phyloP scores from a whole-genome alignment of 2,113 vertebrate species.

The Lepus americanus region DNA sequence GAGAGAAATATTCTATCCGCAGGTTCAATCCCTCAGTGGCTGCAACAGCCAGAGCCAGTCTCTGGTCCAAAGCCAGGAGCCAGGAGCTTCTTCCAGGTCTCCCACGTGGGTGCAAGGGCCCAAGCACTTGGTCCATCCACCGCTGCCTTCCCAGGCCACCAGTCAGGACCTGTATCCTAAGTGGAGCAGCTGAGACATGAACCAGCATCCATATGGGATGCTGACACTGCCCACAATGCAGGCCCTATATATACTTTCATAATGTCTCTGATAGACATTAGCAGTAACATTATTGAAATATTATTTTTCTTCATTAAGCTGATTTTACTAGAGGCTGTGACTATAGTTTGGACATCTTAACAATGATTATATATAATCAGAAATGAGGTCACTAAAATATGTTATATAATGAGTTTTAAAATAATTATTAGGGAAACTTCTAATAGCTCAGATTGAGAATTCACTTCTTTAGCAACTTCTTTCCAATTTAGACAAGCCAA shows the following conservation, averaged over 20 bases:
- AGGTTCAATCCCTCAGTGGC: too few relatives aligned
- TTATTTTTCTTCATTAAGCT: background rate
- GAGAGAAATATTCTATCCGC: too few relatives aligned
- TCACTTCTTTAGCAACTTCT: background rate
- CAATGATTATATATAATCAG: slow-evolving; percentile 2
- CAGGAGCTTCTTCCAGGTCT: too few relatives aligned
- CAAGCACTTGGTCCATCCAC: too few relatives aligned
- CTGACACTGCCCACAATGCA: too few relatives aligned
- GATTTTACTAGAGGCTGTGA: background rate
- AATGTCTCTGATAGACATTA: background rate
- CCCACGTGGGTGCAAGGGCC: too few relatives aligned
- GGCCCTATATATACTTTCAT: background rate
- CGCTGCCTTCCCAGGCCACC: too few relatives aligned
- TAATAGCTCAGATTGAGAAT: background rate
- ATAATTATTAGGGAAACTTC: slow-evolving; percentile 6
- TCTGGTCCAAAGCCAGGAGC: too few relatives aligned
- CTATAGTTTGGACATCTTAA: background rate
- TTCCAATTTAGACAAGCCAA: background rate
- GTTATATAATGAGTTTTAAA: background rate
- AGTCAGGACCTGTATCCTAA: too few relatives aligned
- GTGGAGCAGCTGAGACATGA: too few relatives aligned
- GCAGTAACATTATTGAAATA: slow-evolving; percentile 21
- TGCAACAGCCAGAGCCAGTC: too few relatives aligned
- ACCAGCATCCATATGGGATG: too few relatives aligned
- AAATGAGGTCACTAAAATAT: background rate